Evolutionary conservation across 2,888 invertebrate species (phyloP), one percentile per base, ranked within the genome.

Genomic region (Athalia cordata): DNA sequence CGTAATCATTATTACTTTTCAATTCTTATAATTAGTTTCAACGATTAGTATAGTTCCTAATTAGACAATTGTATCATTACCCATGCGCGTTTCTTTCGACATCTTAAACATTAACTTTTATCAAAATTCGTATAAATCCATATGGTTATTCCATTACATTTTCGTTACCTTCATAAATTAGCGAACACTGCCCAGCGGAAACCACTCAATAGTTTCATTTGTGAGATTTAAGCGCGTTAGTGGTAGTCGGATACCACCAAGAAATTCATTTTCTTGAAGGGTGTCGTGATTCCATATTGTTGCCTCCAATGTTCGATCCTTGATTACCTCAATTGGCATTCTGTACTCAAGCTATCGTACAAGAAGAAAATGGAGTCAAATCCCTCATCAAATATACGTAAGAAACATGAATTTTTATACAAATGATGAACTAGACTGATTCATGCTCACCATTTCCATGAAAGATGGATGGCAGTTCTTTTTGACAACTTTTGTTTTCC

Each of bases 211-310:
- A 0, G 94, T 94, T 90, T 98, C 97, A 82, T 93, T 93, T 3
- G 93, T 93, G 80, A 98, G 91, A 85, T 96, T 94, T 81, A 96
- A 90, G 57, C 95, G 92, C 79, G 92, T 92, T 11, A 99, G 92
- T 2, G 95, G 94, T 83, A 98, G 93, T 83, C 95, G 94, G 78
- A 97, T 95, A n/a, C 98, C 98, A 47, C 99, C 99, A 8, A 98
- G 92, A 89, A 98, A 96, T 91, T 97, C 96, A 91, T 98, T 98
- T 90, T 98, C 98, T 89, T 98, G 98, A 62, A 98, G 91, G 0
- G 96, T 94, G 89, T 98, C 98, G 90, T 98, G 96, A 89, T 97
- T 96, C 98, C 98, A 98, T 8, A 98, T 95, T 0, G 98, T 97
- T 0, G 98, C 97, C 89, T 98, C 97, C n/a, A 99, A 91, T 8